Base-by-base conservation (phyloP, 2,113 vertebrate species). In the Pica pica region DNA sequence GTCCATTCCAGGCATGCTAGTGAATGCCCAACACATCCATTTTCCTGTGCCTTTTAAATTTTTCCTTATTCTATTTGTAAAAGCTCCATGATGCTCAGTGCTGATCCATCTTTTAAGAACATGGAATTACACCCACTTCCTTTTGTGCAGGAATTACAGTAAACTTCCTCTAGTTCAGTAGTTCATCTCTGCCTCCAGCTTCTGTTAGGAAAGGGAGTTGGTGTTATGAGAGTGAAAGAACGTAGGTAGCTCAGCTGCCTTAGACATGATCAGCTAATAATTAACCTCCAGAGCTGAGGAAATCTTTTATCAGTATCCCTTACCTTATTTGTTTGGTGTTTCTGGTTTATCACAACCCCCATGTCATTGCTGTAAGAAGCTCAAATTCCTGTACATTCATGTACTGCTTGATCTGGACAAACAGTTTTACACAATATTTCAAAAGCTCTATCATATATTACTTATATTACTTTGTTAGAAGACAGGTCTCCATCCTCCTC, bases 51-150 rank as follows among this genome's bases (percentile, higher is more conserved):
- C 69, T 88, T 68, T 33, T 7, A 8, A 33, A 37, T 8, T 76
- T 86, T 20, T 79, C 91, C 27, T 46, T 20, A 73, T 77, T 96
- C 47, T 67, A 55, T 83, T 93, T 76, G 73, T 80, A 92, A 94
- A 87, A 84, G 55, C 59, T 93, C 71, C 4, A 6, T 83, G 92
- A 94, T 69, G 42, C 44, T 68, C 26, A 73, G 7, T 52, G 89
- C 53, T 87, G 83, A 95, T 59, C 73, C 50, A 76, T 64, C 85
- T 78, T 96, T 87, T 86, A 96, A 93, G 85, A 95, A 90, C 37
- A 89, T 6, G 20, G 84, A 96, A 96, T 97, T 85, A 96, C 77
- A 94, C 60, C 83, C 79, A 77, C 55, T 97, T 96, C 95, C 94
- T 90, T 94, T 90, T 81, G 84, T 87, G 85, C 59, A 86, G 87